Conservation (phyloP, 2,113 vertebrate genomes). For the Motacilla alba region DNA sequence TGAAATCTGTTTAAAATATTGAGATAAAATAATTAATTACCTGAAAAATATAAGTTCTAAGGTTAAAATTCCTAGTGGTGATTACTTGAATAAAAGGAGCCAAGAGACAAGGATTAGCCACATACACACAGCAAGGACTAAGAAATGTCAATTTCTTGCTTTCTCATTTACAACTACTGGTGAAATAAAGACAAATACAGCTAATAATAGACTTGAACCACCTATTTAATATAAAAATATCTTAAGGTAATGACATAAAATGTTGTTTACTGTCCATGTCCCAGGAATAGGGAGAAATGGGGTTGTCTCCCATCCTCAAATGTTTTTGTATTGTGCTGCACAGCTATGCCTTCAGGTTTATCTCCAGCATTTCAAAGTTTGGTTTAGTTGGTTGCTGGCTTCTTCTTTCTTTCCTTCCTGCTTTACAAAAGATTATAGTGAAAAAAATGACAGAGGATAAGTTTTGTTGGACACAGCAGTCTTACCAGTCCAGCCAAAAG, state of each 20-base stretch:
- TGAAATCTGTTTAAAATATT: not conserved
- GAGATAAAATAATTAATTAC: not conserved
- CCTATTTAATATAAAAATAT: not conserved
- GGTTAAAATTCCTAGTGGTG: not conserved
- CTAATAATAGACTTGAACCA: not conserved
- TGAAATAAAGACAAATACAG: not conserved
- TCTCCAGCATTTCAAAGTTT: not conserved
- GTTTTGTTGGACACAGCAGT: not conserved
- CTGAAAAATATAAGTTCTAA: not conserved
- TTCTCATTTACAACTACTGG: not conserved
- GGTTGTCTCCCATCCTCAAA: fast-evolving
- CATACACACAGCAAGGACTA: not conserved
- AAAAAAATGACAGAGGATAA: not conserved
- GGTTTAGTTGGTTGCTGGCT: not conserved
- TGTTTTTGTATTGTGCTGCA: not conserved
- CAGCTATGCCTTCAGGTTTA: not conserved
- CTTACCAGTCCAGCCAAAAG: not conserved
- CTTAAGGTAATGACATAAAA: not conserved
- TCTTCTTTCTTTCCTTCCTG: no score
- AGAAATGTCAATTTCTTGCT: not conserved
- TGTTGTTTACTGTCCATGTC: not conserved
- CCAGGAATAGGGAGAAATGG: not conserved
- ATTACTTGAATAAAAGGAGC: not conserved
- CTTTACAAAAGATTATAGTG: not conserved
- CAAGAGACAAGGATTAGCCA: not conserved